These are phyloP conservation scores for Orthochromis malagaraziensis DNA, from an alignment of 2,113 vertebrate genomes.

Conservation along the genomic window DNA sequence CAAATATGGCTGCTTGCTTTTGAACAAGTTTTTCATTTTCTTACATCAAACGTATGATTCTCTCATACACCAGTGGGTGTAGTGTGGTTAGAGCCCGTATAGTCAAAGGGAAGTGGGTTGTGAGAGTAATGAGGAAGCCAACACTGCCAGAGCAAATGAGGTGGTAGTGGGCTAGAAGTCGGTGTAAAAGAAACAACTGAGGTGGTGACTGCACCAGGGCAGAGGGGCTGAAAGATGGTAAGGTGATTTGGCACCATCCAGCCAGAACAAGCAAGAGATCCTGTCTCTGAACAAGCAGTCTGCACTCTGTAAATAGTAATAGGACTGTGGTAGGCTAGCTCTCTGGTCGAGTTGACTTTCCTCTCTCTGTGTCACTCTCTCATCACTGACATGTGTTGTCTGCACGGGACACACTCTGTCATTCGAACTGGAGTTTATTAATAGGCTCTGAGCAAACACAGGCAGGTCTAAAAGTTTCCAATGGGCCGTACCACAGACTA, in stretches of 20 bases:
- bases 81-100: conserved; percentile 8
- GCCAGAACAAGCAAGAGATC: not conserved
- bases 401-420: conserved; percentile 63
- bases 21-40: not conserved
- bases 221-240: not conserved
- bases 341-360: conserved; percentile 1
- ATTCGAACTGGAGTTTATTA: conserved; percentile 69
- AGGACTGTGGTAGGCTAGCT: conserved; percentile 24
- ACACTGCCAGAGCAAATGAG: conserved; percentile 29
- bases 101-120: conserved; percentile 15
- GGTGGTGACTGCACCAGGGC: not conserved
- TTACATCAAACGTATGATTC: conserved; percentile 11
- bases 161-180: conserved; percentile 15
- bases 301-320: conserved; percentile 48
- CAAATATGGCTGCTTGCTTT: conserved; percentile 7
- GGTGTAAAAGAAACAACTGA: conserved; percentile 4
- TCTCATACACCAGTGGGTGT: conserved; percentile 4
- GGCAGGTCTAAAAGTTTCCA: conserved; percentile 68
- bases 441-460: conserved; percentile 70
- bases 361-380: conserved; percentile 19
- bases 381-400: conserved; percentile 64
- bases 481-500: conserved; percentile 47
- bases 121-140: conserved; percentile 18
- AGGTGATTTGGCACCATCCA: conserved; percentile 26
- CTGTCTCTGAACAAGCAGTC: conserved; percentile 11